phyloP scores from a whole-genome alignment of 1,140 invertebrate species.

The Habropoda laboriosa region DNA sequence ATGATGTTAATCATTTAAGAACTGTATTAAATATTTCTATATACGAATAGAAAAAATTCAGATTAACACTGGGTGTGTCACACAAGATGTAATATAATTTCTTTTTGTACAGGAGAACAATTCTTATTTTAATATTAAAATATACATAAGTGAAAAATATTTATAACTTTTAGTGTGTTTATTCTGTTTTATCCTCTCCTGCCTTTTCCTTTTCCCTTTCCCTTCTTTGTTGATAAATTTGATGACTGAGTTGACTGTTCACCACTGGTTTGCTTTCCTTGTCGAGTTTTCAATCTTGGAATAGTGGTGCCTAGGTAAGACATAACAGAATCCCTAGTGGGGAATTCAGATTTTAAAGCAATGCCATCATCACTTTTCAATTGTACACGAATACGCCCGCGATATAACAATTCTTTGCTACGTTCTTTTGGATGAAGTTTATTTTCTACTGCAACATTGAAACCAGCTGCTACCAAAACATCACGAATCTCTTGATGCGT shows the following conservation, averaged over 20 bases:
- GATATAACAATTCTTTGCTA: conserved; percentile 91
- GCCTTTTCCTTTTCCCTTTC: conserved; percentile 80
- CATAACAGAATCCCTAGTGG: conserved; percentile 90
- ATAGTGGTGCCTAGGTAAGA: conserved; percentile 91
- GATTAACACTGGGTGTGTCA: conserved; percentile 31
- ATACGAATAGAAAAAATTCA: not conserved
- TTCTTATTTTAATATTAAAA: conserved; percentile 15
- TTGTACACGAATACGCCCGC: conserved; percentile 95
- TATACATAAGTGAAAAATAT: conserved; percentile 16
- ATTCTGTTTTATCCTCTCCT: conserved; percentile 69
- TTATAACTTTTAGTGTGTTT: not conserved
- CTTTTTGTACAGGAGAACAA: conserved; percentile 19
- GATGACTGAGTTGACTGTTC: conserved; percentile 77
- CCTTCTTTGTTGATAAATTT: conserved; percentile 74
- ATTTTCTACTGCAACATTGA: conserved; percentile 95
- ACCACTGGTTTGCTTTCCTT: conserved; percentile 78
- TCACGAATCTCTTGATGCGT: conserved; percentile 96
- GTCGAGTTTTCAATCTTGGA: conserved; percentile 94
- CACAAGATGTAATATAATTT: conserved; percentile 29
- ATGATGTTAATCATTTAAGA: not conserved
- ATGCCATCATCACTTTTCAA: conserved; percentile 95
- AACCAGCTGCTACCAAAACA: conserved; percentile 90
- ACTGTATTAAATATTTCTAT: conserved; percentile 16
- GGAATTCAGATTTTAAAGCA: conserved; percentile 88
- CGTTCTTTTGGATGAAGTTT: conserved; percentile 96